Base-by-base conservation (phyloP, 2,113 vertebrate species). In the Oostethus manadensis region DNA sequence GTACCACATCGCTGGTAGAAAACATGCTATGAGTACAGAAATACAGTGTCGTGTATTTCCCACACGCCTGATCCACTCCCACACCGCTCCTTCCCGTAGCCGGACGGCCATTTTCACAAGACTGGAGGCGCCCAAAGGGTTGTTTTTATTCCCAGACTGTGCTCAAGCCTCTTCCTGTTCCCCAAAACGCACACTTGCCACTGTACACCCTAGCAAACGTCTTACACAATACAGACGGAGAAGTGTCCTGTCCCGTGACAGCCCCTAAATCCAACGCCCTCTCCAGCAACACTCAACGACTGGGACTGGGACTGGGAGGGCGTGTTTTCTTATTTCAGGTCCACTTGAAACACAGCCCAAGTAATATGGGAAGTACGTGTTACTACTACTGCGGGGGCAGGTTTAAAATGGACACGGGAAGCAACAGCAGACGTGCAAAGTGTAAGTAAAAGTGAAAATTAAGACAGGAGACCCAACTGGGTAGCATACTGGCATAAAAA, bases 221-320 rank as follows among this genome's bases (percentile, higher is more conserved):
- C 29, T 68, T 66, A 66, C 40, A 50, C 69, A 71, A 74, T 26
- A 17, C n/a, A 17, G 62, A 71, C 78, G 56, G 74, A 67, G 73
- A 59, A 73, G 45, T 49, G n/a, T 58, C 14, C 64, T 63, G 51
- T 53, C 26, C 23, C 10, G 20, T 23, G 40, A 29, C 50, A 42
- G 38, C 11, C 42, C 42, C 45, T 15, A 16, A 35, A 21, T 53
- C 29, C 49, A 1, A 20, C 7, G 2, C 50, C 18, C 10, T 48
- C 5, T 61, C 61, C 42, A 15, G 14, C 40, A 14, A 42, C 13
- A 42, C 38, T 42, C 13, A 9, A n/a, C n/a, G n/a, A 11, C 35
- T 38, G 35, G 35, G 9, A 38, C 10, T 38, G 9, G 35, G 17
- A 46, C 45, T 46, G 45, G 18, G 10, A 20, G 3, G n/a, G 20